phyloP scores from a whole-genome alignment of 2,113 vertebrate genomes.

The Nothoprocta pentlandii region DNA sequence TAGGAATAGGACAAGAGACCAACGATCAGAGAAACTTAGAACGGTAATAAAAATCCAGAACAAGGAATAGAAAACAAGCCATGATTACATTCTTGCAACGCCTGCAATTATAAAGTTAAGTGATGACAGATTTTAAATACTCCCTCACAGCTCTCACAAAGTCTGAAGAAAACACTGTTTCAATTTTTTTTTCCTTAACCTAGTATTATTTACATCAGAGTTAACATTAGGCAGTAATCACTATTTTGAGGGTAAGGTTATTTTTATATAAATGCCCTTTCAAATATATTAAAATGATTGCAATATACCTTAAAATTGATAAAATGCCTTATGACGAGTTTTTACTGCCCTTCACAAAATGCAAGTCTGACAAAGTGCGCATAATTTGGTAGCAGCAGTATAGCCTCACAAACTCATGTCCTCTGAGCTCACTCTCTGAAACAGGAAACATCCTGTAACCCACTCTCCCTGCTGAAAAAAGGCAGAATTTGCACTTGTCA shows the following conservation, averaged over 20 bases:
- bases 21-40: background rate
- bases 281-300: background rate
- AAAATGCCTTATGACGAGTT: background rate
- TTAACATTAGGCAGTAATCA: background rate
- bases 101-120: conserved; percentile 35
- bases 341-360: background rate
- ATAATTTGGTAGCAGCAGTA: background rate
- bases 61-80: conserved; percentile 3
- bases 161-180: conserved; percentile 63
- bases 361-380: background rate
- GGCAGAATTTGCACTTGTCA: background rate
- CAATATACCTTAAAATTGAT: background rate
- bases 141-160: conserved; percentile 46
- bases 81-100: background rate
- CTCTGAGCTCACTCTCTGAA: background rate
- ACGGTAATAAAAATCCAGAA: background rate
- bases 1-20: background rate
- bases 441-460: background rate
- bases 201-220: conserved; percentile 44
- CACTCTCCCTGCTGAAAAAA: background rate
- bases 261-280: background rate
- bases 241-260: background rate
- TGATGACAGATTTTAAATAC: conserved; percentile 47
- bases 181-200: conserved; percentile 40
- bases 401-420: background rate